phyloP scores from a whole-genome alignment of 1,140 invertebrate species.

The Hycleus phaleratus region DNA sequence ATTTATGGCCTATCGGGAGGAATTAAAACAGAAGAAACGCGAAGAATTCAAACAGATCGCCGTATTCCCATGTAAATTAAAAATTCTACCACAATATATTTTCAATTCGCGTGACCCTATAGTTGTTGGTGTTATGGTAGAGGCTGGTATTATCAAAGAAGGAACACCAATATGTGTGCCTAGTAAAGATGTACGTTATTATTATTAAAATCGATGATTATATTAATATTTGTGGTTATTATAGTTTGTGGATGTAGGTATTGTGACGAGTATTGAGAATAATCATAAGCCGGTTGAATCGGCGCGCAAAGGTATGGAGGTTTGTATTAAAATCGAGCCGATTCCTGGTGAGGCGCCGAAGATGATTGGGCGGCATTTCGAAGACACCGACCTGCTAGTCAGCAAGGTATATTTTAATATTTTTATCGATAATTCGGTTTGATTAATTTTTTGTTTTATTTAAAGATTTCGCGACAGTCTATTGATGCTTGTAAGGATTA shows the following conservation, averaged over 20 bases:
- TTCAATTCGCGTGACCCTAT: constrained; percentile 99
- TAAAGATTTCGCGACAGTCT: constrained; percentile 92
- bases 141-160: constrained; percentile 90
- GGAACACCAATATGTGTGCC: constrained; percentile 97
- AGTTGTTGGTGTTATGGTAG: constrained; percentile 90
- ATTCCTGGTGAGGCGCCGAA: constrained; percentile 94
- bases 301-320: constrained; percentile 93
- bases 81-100: constrained; percentile 74
- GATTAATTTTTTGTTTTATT: constrained; percentile 36
- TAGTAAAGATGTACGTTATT: constrained; percentile 72
- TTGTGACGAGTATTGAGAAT: constrained; percentile 89
- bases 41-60: constrained; percentile 94
- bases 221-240: constrained; percentile 32
- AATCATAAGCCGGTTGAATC: constrained; percentile 85
- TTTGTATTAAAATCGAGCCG: constrained; percentile 97
- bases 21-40: constrained; percentile 85
- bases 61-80: constrained; percentile 95
- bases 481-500: constrained; percentile 99
- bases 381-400: constrained; percentile 87
- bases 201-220: neutral
- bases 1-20: constrained; percentile 91
- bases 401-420: constrained; percentile 69
- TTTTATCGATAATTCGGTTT: neutral
- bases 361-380: constrained; percentile 97
- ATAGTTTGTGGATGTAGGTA: constrained; percentile 90